Base-by-base conservation (phyloP, 2,797 vertebrate species). In the Enteromius viviparus region DNA sequence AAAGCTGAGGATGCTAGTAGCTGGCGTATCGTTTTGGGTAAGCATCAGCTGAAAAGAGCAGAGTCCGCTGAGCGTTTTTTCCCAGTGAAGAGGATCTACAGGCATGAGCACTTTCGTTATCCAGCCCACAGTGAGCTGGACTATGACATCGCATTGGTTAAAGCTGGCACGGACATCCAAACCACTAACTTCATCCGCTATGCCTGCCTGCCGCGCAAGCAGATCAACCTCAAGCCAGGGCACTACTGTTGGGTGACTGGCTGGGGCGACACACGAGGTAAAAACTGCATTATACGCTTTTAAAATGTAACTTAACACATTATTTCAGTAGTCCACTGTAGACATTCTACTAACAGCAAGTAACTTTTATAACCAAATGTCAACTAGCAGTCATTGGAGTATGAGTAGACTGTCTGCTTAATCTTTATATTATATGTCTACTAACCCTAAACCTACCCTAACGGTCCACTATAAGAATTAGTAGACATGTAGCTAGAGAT, bases 201-300 rank as follows among this genome's bases (percentile, higher is more conserved):
- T 83, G 94, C 94, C 89, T 95, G 96, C 91, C 95, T 95, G 91
- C 94, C 94, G 85, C 91, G 89, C 91, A 95, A 91, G 89, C 93
- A 93, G 89, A 92, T 81, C 86, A 85, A 51, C 81, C 93, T 94
- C 37, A 90, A 79, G 19, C 93, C 88, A 0, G 94, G 94, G 29
- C 94, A 95, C 81, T 93, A 92, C 92, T 95, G 94, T 89, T 95
- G 94, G 94, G 93, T 94, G 21, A 94, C 94, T 0, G 95, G 94
- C 83, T 94, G 95, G 94, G 94, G 93, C 0, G 94, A 94, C 87
- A 95, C 93, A 45, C 85, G 91, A 86, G 94, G 92, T 95, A 89
- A 89, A 92, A 26, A 1, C 1, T 15, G 29, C 26, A 60, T 8
- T 1, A 8, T 23, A 55, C 11, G 11, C 11, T 12, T 45, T 45